Percentiles rank a stretch among this genome's conserved stretches.
Evolutionary conservation across 2,113 vertebrate genomes (phyloP).

Genomic region (Malurus melanocephalus): DNA sequence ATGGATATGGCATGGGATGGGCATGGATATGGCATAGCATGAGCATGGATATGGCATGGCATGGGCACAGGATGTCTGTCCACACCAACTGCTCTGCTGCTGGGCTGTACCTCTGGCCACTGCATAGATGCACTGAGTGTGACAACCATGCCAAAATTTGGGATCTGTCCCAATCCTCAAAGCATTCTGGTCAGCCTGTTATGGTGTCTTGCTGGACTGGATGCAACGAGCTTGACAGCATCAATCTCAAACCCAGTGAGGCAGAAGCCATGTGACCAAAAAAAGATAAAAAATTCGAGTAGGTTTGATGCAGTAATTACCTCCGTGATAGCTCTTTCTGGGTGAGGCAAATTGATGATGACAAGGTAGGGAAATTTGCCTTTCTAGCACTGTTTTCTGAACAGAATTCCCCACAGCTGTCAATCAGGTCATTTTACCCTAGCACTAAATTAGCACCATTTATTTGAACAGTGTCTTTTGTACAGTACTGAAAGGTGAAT

Average conservation of each 20-base stretch:
- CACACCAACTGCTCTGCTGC: not conserved
- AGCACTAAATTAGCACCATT: slow-evolving; percentile 23
- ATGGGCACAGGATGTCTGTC: rapidly evolving
- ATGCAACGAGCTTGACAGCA: rapidly evolving
- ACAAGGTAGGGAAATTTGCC: slow-evolving; percentile 26
- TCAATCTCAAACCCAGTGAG: not conserved
- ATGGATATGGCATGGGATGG: too few species aligned
- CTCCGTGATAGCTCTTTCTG: slow-evolving; percentile 29
- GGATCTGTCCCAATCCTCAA: not conserved
- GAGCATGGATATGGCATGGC: too few species aligned
- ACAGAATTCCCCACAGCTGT: slow-evolving; percentile 44
- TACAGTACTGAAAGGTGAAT: slow-evolving; percentile 2
- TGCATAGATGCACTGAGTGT: too few species aligned
- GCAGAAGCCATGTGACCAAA: not conserved
- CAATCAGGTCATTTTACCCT: slow-evolving; percentile 44
- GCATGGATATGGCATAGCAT: too few species aligned
- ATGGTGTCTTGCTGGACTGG: not conserved
- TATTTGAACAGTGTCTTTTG: slow-evolving; percentile 44
- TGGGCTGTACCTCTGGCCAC: not conserved
- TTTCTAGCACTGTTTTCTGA: slow-evolving; percentile 24
- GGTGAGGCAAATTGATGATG: slow-evolving; percentile 36
- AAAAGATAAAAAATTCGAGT: not conserved
- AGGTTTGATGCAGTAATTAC: slow-evolving; percentile 37
- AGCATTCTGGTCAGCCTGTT: not conserved
- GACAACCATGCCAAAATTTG: rapidly evolving